Conservation (phyloP, 1,140 invertebrate genomes). For the Spodoptera litura region DNA sequence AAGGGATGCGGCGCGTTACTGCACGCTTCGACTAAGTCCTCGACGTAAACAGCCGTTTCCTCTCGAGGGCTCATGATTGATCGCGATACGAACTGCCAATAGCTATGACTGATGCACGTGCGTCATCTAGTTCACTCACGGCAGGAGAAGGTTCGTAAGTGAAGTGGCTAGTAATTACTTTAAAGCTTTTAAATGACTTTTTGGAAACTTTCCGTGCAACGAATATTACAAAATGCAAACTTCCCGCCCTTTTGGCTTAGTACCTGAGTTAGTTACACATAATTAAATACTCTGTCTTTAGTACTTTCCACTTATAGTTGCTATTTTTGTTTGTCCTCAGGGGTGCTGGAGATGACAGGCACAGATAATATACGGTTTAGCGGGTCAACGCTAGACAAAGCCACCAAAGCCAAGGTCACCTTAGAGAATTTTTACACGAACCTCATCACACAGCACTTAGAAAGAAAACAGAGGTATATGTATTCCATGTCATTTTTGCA, state of each 20-base stretch:
- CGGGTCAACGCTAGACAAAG: conserved; percentile 99
- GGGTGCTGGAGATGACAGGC: conserved; percentile 87
- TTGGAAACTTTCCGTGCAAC: background rate
- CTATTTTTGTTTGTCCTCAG: conserved; percentile 62
- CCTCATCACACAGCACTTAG: conserved; percentile 98
- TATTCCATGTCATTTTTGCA: background rate
- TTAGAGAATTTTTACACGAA: conserved; percentile 99
- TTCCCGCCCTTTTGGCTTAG: background rate
- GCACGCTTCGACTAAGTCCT: conserved; percentile 1
- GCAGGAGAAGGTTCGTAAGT: background rate
- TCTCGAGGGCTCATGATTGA: conserved; percentile 25
- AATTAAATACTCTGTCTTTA: too few species aligned
- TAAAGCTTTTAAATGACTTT: too few species aligned
- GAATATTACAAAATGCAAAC: background rate
- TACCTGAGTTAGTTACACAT: too few species aligned
- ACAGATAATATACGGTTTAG: conserved; percentile 95
- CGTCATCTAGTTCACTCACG: conserved; percentile 1
- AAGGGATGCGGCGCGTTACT: conserved; percentile 7
- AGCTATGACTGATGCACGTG: conserved; percentile 24
- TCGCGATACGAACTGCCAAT: conserved; percentile 27
- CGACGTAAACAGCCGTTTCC: conserved; percentile 8
- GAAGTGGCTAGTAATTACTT: background rate
- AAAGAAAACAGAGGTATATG: conserved; percentile 95
- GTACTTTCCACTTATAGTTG: background rate
- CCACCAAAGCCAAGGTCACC: conserved; percentile 99